Base-by-base conservation (phyloP, 2,113 vertebrate genomes). In the Clarias batrachus region DNA sequence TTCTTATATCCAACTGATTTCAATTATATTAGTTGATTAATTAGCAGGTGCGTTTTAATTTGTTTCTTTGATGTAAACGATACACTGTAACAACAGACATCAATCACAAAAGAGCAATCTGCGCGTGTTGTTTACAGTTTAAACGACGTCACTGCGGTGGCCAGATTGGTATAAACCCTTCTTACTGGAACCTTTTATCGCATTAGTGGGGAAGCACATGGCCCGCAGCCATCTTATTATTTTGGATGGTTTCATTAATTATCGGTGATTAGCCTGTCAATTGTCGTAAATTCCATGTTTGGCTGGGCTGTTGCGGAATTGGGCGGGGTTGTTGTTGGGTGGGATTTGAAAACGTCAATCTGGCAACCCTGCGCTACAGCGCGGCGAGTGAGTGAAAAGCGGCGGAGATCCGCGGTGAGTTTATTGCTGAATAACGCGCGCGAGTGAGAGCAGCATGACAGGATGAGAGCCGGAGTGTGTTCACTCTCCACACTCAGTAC, bases 181-280 rank as follows among this genome's bases (percentile, higher is more conserved):
- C 48, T 14, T 0, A 30, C 7, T 52, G 4, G 3, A 0, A 3
- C 1, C 7, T n/a, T 76, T 30, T 19, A 21, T 33, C 10, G 0
- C 9, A 80, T 59, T 80, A 60, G n/a, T 8, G 8, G 21, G 25
- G n/a, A 56, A 56, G 17, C 52, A 57, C 52, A 78, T 57, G 52
- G 13, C 3, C 25, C 3, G 6, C 3, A 30, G 25, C 27, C 7
- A 27, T 8, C 14, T 1, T 79, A 9, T 79, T 74, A 52, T 52
- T 74, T 52, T 23, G 73, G 41, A n/a, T 14, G 23, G 41, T 52
- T 76, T 8, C 48, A 14, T 52, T 13, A 4, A 52, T 76, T 14
- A n/a, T 25, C 7, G 3, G 3, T 21, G 16, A 79, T 57, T 79
- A 59, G 7, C 4, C 3, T 8, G 12, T 12, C 1, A 4, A 30